A percentile compares a stretch with the other conserved stretches of the same genome.
phyloP scores from a whole-genome alignment of 1,140 invertebrate species.

The Drosophila micromelanica region DNA sequence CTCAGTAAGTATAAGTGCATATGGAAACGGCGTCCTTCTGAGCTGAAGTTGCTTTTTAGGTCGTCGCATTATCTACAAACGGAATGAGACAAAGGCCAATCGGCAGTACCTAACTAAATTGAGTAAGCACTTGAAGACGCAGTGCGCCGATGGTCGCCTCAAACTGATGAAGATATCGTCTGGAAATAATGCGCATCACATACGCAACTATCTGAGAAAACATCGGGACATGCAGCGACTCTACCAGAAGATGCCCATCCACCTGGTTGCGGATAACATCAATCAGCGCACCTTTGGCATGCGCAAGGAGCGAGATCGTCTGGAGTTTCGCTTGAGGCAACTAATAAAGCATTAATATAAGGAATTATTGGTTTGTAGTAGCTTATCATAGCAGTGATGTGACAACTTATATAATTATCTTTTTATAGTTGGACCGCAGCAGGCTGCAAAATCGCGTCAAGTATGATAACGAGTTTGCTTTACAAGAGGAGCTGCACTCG shows the following conservation, averaged over 20 bases:
- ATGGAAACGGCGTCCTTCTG: background rate
- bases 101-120: conserved; percentile 38
- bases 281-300: conserved; percentile 80
- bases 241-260: conserved; percentile 78
- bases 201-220: conserved; percentile 69
- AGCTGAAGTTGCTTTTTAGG: conserved; percentile 12
- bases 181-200: conserved; percentile 63
- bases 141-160: conserved; percentile 65
- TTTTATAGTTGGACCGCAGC: conserved; percentile 39
- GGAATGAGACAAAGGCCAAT: conserved; percentile 59
- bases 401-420: too few relatives aligned
- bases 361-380: conserved; percentile 39
- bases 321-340: conserved; percentile 54
- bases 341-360: conserved; percentile 59
- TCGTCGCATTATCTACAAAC: conserved; percentile 58
- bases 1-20: conserved; percentile 51
- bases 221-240: conserved; percentile 75
- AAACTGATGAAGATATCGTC: conserved; percentile 66
- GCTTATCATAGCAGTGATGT: background rate
- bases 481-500: background rate
- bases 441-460: conserved; percentile 60
- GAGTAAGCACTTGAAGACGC: conserved; percentile 51
- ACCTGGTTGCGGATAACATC: conserved; percentile 76
- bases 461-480: background rate
- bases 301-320: conserved; percentile 79